Evolutionary conservation across 2,888 invertebrate genomes (phyloP), one percentile per base, ranked within the genome.

Genomic region (Bedellia somnulentella): DNA sequence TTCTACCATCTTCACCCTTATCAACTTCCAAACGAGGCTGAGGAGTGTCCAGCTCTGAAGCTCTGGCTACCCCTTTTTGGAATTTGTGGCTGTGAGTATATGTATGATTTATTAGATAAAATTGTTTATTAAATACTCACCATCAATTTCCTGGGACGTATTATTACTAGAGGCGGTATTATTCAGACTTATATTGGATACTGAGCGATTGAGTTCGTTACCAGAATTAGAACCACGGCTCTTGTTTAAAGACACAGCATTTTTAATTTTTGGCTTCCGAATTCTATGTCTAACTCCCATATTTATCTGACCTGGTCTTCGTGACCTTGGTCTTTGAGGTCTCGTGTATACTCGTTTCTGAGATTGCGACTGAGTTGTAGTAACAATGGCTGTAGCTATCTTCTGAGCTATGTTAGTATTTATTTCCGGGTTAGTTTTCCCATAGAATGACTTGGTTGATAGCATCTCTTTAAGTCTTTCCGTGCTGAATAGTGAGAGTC

Each of bases 271-370:
- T 1, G 83, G 83, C 47, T 79, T 83, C 27, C 73, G 68, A 30
- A 86, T 82, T 35, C 73, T 80, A 44, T 86, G 85, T 33, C 66
- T 56, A 0, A 86, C 85, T 1, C 85, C 85, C 35, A 76, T 61
- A 46, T 86, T 85, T n/a, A 86, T 83, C 47, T 80, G 78, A 0
- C 83, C 83, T 6, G 70, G 71, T 29, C 57, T 60, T 15, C 66
- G 50, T 13, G 46, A 61, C 35, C 63, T 50, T 27, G 53, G 45
- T 34, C 52, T 48, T 29, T 49, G 47, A 0, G 66, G 46, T 29
- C 59, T 44, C 1, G 61, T n/a, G n/a, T n/a, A n/a, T n/a, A n/a
- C n/a, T 27, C 54, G 45, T 34, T 52, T 48, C 29, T 49, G 47
- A 0, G 66, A 46, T 29, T 60, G 44, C 1, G 61, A 47, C 28